Conservation (phyloP, 2,888 invertebrate genomes). For the Sarcophaga subvicina region DNA sequence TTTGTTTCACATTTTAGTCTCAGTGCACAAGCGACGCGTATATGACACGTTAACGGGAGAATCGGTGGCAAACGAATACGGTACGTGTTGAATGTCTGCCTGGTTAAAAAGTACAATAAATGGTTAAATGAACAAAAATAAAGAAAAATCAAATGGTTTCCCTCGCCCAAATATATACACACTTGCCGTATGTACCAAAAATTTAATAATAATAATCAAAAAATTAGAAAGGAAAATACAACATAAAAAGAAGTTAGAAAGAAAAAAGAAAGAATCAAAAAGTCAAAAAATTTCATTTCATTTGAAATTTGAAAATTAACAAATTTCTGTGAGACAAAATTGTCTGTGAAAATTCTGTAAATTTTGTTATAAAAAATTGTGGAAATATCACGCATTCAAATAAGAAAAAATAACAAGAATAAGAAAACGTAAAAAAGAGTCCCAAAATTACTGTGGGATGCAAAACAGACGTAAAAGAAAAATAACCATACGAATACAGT, state of each 20-base stretch:
- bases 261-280: constrained; percentile 35
- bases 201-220: constrained; percentile 46
- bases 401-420: background rate
- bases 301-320: constrained; percentile 25
- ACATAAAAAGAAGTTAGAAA: constrained; percentile 1
- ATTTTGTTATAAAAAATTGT: constrained; percentile 2
- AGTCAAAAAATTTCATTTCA: constrained; percentile 46
- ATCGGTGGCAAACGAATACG: background rate
- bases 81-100: constrained; percentile 57
- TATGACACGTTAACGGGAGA: constrained; percentile 56
- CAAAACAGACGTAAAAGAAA: constrained; percentile 19
- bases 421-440: background rate
- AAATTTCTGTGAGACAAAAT: constrained; percentile 41
- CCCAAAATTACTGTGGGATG: constrained; percentile 29
- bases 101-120: background rate
- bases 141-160: constrained; percentile 58
- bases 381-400: constrained; percentile 23
- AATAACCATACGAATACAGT: constrained; percentile 20
- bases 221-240: constrained; percentile 41
- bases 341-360: constrained; percentile 52
- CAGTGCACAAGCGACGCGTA: constrained; percentile 62
- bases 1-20: constrained; percentile 52
- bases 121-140: constrained; percentile 41
- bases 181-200: constrained; percentile 38
- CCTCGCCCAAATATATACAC: constrained; percentile 58